These are phyloP conservation scores for Dendroctonus ponderosae DNA, from an alignment of 1,140 invertebrate genomes.

Conservation along the genomic window DNA sequence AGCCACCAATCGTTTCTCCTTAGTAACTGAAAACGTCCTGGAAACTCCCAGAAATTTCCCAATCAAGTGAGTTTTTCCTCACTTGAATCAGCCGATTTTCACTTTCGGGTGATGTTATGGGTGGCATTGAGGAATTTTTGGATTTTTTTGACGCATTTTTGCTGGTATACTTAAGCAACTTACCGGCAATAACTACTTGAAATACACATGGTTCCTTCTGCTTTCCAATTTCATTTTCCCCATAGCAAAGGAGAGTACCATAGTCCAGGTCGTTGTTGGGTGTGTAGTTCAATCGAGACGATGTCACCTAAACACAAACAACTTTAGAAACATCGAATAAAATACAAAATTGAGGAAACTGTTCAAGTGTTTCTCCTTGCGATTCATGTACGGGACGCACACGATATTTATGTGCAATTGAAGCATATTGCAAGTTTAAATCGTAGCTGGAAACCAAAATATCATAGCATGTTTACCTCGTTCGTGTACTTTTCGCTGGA, in stretches of 20 bases:
- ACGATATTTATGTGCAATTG: neutral
- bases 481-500: conserved; percentile 64
- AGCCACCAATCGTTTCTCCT: no score
- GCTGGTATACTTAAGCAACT: no score
- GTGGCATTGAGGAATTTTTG: no score
- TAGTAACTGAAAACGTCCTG: no score
- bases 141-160: no score
- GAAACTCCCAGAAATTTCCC: no score
- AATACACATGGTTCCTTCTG: conserved; percentile 84
- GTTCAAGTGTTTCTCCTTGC: neutral
- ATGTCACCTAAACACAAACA: conserved; percentile 52
- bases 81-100: no score
- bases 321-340: neutral
- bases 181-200: conserved; percentile 72
- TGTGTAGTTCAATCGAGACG: conserved; percentile 80
- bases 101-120: no score
- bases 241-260: conserved; percentile 83
- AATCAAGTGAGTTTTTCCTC: no score
- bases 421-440: neutral
- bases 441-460: neutral
- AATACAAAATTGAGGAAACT: neutral
- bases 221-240: conserved; percentile 74
- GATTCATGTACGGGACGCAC: neutral
- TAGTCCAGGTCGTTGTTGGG: conserved; percentile 84
- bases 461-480: conserved; percentile 42